A percentile compares a stretch with the other conserved stretches of the same genome.
Evolutionary conservation across 2,797 vertebrate genomes (phyloP).

Genomic region (Paramormyrops hopkinsi): DNA sequence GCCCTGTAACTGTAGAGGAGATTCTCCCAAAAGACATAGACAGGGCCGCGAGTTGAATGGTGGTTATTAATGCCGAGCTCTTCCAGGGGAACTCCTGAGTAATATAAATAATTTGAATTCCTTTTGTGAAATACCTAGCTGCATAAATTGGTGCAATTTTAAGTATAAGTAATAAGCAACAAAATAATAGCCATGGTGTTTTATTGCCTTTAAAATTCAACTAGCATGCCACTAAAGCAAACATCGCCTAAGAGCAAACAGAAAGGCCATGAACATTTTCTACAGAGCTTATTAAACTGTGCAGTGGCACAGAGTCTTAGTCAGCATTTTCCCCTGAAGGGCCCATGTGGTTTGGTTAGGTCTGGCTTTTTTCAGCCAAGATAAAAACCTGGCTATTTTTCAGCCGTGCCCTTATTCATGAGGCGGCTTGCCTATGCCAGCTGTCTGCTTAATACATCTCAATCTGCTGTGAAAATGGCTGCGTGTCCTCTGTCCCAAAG

Average conservation of each 20-base stretch:
- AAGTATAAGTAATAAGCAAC: not conserved
- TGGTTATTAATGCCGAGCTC: not conserved
- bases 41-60: not conserved
- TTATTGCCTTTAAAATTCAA: not conserved
- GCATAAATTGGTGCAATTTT: not conserved
- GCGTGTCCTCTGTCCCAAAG: not conserved
- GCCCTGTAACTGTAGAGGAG: not conserved
- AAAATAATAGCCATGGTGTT: not conserved
- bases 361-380: not conserved
- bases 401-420: not conserved
- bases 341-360: not conserved
- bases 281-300: not conserved
- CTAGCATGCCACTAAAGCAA: not conserved
- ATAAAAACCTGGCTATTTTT: constrained; percentile 10
- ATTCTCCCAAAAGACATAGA: not conserved
- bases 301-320: not conserved
- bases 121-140: not conserved
- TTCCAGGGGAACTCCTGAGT: not conserved
- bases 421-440: not conserved
- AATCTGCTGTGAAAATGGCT: not conserved
- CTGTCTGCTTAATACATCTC: not conserved
- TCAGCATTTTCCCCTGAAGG: not conserved
- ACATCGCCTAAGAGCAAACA: not conserved
- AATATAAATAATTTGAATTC: not conserved
- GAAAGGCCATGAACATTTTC: not conserved